These are phyloP conservation scores for Sus cebifrons DNA, from an alignment of 2,797 vertebrate species.

Conservation along the genomic window DNA sequence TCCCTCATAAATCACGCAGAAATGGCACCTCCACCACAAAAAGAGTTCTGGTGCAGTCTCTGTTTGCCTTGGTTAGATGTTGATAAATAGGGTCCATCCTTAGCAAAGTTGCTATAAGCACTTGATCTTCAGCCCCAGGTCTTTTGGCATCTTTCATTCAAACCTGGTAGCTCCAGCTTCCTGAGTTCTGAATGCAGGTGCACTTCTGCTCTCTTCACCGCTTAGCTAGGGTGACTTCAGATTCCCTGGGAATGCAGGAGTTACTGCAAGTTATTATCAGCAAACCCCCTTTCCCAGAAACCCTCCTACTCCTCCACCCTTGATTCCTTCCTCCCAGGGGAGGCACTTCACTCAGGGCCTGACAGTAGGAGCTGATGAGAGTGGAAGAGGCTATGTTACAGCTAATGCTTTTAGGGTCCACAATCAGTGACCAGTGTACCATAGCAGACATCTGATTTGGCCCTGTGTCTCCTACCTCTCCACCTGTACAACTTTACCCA, in stretches of 20 bases:
- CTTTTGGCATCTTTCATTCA: neutral
- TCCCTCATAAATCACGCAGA: slow-evolving; percentile 77
- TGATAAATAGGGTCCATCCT: slow-evolving; percentile 53
- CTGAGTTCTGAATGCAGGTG: fast-evolving
- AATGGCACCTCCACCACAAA: slow-evolving; percentile 15
- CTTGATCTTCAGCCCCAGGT: neutral
- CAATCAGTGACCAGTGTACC: too few relatives aligned
- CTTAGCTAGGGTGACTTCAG: too few relatives aligned
- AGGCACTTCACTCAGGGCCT: neutral
- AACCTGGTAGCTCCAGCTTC: neutral
- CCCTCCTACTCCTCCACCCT: too few relatives aligned
- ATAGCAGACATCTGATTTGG: too few relatives aligned
- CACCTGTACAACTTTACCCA: neutral
- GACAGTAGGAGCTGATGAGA: fast-evolving
- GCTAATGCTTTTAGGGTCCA: neutral
- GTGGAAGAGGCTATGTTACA: too few relatives aligned
- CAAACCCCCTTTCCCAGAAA: neutral
- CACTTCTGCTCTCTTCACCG: neutral
- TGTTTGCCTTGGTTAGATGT: slow-evolving; percentile 68
- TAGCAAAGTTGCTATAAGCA: neutral
- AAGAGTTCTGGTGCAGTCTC: slow-evolving; percentile 12
- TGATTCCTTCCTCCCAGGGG: too few relatives aligned
- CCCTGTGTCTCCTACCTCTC: too few relatives aligned
- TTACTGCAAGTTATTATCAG: neutral
- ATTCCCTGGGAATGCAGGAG: neutral